Percentiles rank a stretch among this genome's conserved stretches.
These are phyloP conservation scores for Benitochromis conjunctus DNA, from an alignment of 2,113 vertebrate species.

Conservation along the genomic window DNA sequence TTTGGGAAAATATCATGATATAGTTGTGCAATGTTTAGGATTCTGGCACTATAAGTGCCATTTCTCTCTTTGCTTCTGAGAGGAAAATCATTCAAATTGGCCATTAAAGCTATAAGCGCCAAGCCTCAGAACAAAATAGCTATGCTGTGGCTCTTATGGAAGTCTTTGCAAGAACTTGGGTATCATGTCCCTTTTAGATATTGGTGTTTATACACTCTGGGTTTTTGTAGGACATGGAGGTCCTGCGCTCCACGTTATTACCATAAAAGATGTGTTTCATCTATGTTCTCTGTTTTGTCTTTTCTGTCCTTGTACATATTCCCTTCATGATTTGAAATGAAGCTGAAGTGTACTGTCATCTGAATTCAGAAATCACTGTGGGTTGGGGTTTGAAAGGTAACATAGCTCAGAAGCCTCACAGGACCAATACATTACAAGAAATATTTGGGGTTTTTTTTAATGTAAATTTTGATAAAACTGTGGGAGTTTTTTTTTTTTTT, in stretches of 20 bases:
- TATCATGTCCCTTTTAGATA: not conserved
- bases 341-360: not conserved
- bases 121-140: not conserved
- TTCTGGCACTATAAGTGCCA: not conserved
- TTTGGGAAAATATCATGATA: not conserved
- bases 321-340: not conserved
- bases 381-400: not conserved
- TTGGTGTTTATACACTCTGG: not conserved
- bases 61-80: not conserved
- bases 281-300: not conserved
- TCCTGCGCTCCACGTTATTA: not conserved
- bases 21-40: not conserved
- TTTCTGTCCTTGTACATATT: not conserved
- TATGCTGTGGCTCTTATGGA: not conserved
- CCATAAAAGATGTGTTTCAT: not conserved
- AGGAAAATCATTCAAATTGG: not conserved
- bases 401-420: not conserved
- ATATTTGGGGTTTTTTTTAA: not conserved
- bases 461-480: constrained; percentile 35
- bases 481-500: not conserved
- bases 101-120: not conserved
- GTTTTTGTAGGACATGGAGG: not conserved
- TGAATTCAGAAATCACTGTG: not conserved
- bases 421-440: not conserved
- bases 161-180: not conserved